Conservation (phyloP, 1,140 invertebrate genomes). For the Heterodera schachtii region DNA sequence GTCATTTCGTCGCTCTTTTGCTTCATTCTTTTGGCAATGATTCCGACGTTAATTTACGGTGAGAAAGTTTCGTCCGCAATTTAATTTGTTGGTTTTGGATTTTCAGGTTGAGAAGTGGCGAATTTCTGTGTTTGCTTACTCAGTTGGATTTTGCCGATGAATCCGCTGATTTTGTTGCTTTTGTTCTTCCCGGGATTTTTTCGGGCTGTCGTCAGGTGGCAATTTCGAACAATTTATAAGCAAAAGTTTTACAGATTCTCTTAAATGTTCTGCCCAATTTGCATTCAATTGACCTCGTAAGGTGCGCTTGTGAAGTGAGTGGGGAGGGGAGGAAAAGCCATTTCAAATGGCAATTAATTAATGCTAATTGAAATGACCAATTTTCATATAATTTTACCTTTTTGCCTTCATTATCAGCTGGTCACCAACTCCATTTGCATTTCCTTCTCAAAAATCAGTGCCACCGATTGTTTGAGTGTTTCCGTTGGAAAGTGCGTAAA, state of each 20-base stretch:
- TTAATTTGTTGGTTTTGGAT: not conserved
- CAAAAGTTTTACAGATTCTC: not conserved
- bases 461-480: not conserved
- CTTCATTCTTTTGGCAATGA: slow-evolving; percentile 15
- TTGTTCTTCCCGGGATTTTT: slow-evolving; percentile 23
- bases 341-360: not conserved
- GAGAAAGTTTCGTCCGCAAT: not conserved
- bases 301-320: not conserved
- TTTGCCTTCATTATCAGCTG: slow-evolving; percentile 5
- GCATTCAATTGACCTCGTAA: slow-evolving; percentile 12
- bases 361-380: not conserved
- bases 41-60: slow-evolving; percentile 21
- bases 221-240: not conserved
- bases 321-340: not conserved
- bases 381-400: not conserved
- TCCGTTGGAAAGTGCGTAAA: not conserved
- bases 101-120: slow-evolving; percentile 14
- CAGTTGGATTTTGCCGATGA: not conserved
- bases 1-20: slow-evolving; percentile 13
- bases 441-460: not conserved
- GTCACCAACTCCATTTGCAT: slow-evolving; percentile 2
- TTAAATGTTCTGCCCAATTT: not conserved
- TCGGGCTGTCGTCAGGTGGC: not conserved
- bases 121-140: slow-evolving; percentile 7
- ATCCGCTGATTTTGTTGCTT: slow-evolving; percentile 27